phyloP scores from a whole-genome alignment of 2,113 vertebrate genomes.

The Lipotes vexillifer region DNA sequence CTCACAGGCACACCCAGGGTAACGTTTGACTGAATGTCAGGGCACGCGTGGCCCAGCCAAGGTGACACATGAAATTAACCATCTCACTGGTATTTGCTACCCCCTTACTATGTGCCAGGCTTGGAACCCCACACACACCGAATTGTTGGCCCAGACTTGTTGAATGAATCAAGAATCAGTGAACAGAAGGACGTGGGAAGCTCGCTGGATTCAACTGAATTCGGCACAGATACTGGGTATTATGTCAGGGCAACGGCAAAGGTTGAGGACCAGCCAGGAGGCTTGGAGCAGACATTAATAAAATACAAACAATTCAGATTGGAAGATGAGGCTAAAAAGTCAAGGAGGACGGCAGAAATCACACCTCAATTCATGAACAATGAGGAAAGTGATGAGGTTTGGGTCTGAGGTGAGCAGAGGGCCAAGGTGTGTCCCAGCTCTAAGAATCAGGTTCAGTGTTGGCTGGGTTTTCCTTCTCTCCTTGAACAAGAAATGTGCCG shows the following conservation, averaged over 20 bases:
- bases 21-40: background rate
- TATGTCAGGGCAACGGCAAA: fast-evolving
- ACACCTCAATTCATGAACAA: background rate
- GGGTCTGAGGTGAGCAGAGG: background rate
- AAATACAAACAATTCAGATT: background rate
- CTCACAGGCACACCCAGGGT: fast-evolving
- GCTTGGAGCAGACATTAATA: too few relatives aligned
- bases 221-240: fast-evolving
- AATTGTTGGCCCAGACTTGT: background rate
- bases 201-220: background rate
- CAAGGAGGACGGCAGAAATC: too few relatives aligned
- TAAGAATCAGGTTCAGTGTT: background rate
- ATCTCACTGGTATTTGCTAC: fast-evolving
- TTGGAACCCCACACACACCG: background rate
- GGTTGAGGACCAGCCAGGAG: background rate
- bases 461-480: background rate
- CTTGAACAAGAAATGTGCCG: background rate
- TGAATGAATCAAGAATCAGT: fast-evolving
- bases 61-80: background rate
- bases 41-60: fast-evolving
- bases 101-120: fast-evolving
- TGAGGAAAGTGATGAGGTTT: background rate
- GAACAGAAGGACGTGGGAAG: fast-evolving
- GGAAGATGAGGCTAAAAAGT: background rate
- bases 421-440: background rate